phyloP scores from a whole-genome alignment of 2,113 vertebrate genomes.

The Megaptera novaeangliae region DNA sequence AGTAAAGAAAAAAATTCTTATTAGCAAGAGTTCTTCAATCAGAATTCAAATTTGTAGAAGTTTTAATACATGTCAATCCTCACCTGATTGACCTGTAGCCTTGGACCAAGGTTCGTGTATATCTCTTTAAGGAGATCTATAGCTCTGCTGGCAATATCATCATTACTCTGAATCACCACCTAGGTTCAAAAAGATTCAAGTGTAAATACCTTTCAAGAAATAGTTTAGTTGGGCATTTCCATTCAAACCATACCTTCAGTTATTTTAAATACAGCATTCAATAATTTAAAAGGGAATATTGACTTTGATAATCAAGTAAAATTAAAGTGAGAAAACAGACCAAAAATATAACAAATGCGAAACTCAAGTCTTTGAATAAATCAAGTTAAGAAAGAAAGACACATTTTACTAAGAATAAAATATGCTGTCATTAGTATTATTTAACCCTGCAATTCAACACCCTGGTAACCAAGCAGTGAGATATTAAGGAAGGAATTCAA shows the following conservation, averaged over 20 bases:
- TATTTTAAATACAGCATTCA: constrained; percentile 32
- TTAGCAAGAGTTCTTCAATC: background rate
- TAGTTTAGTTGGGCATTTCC: constrained; percentile 10
- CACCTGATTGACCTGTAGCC: constrained; percentile 99
- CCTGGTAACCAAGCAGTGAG: constrained; percentile 1
- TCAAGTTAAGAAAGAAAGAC: background rate
- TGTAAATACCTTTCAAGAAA: constrained; percentile 51
- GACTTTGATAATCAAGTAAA: background rate
- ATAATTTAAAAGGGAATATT: background rate
- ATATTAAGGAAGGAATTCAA: constrained; percentile 3
- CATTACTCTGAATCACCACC: constrained; percentile 99
- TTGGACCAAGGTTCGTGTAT: constrained; percentile 98
- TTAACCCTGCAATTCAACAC: background rate
- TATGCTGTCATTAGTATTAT: background rate
- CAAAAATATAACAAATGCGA: background rate
- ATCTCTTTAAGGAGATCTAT: constrained; percentile 99
- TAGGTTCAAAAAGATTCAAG: constrained; percentile 67
- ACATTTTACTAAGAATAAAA: constrained; percentile 38
- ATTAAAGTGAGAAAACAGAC: background rate
- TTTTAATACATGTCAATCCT: constrained; percentile 33
- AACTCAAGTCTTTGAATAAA: constrained; percentile 8
- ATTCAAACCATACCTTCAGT: background rate
- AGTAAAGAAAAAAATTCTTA: background rate
- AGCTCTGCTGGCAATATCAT: constrained; percentile 97
- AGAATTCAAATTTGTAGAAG: background rate